Conservation (phyloP, 2,113 vertebrate species). For the Morphnarchus princeps region DNA sequence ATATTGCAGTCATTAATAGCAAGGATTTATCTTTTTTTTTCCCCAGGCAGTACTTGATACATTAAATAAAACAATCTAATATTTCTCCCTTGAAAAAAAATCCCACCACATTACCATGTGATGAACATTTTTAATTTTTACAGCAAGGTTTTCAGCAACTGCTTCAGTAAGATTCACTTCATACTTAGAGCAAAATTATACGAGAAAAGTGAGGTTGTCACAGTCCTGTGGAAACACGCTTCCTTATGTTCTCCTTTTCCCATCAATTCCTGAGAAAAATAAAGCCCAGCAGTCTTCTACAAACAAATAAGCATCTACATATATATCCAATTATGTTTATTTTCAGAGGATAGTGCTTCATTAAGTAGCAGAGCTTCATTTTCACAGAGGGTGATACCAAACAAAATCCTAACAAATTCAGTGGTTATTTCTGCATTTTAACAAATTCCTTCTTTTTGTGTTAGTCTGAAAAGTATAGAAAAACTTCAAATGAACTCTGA, state of each 20-base stretch:
- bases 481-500: background rate
- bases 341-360: background rate
- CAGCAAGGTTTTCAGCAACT: background rate
- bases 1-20: background rate
- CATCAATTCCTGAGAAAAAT: background rate
- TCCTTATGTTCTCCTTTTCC: background rate
- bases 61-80: background rate
- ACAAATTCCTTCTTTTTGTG: background rate
- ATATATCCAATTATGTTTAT: background rate
- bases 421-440: background rate
- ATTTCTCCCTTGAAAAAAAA: background rate
- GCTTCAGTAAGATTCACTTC: background rate
- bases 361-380: background rate
- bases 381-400: background rate
- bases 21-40: background rate
- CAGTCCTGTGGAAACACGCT: background rate
- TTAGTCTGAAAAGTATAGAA: background rate
- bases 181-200: background rate
- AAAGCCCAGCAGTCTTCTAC: background rate
- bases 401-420: background rate
- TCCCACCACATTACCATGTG: background rate
- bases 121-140: background rate
- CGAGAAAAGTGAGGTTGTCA: background rate
- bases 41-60: background rate
- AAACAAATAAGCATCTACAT: background rate